phyloP scores from a whole-genome alignment of 1,140 invertebrate genomes.

The Leucophenga varia region DNA sequence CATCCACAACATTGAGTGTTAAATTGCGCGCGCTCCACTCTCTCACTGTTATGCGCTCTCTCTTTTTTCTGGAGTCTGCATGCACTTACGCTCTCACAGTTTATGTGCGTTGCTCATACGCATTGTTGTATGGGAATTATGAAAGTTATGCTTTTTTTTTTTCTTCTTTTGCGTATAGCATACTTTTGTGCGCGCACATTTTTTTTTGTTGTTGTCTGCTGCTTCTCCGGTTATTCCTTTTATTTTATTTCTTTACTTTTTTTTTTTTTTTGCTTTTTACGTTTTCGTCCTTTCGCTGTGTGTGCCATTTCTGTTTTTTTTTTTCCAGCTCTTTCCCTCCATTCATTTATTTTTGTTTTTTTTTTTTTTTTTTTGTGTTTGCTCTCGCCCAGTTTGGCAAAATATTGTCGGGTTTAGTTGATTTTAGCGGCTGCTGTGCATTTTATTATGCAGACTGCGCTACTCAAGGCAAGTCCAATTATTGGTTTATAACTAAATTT shows the following conservation, averaged over 20 bases:
- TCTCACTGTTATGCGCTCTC: not conserved
- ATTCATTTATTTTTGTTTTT: not conserved
- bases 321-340: too few relatives aligned
- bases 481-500: too few relatives aligned
- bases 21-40: not conserved
- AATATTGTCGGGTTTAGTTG: slow-evolving; percentile 14
- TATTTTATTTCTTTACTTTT: too few relatives aligned
- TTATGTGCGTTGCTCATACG: too few relatives aligned
- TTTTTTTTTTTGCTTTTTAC: slow-evolving; percentile 5
- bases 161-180: slow-evolving; percentile 29
- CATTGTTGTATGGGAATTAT: slow-evolving; percentile 16
- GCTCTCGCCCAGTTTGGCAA: too few relatives aligned
- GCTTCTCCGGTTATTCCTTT: too few relatives aligned
- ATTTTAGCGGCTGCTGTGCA: slow-evolving; percentile 2
- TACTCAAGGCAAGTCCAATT: too few relatives aligned
- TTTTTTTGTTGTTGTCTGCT: too few relatives aligned
- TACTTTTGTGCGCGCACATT: slow-evolving; percentile 33
- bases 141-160: too few relatives aligned
- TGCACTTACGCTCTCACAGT: too few relatives aligned
- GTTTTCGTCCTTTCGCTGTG: too few relatives aligned
- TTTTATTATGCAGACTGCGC: slow-evolving; percentile 15
- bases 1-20: too few relatives aligned
- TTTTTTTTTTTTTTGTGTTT: slow-evolving; percentile 12
- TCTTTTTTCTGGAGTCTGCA: slow-evolving; percentile 32
- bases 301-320: not conserved